Conservation (phyloP, 1,140 invertebrate species). For the Octopus sinensis region DNA sequence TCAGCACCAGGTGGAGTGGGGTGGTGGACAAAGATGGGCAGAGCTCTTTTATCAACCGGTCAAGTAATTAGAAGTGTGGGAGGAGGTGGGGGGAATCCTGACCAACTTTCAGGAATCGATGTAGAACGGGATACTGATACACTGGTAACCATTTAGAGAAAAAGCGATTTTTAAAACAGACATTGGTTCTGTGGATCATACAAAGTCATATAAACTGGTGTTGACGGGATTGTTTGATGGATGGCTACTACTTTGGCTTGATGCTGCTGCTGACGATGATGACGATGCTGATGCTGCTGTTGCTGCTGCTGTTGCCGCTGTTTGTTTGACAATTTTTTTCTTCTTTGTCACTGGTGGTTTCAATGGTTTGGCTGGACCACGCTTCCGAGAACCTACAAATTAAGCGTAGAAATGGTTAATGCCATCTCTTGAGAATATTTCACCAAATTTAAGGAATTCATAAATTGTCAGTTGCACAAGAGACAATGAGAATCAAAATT, state of each 20-base stretch:
- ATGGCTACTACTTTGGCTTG: neutral
- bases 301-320: neutral
- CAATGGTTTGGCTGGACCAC: neutral
- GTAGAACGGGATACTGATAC: neutral
- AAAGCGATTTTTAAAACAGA: neutral
- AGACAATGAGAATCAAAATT: neutral
- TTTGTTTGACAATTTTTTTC: neutral
- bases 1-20: neutral
- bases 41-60: neutral
- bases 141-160: neutral
- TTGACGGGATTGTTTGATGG: neutral
- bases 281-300: neutral
- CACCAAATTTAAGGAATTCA: neutral
- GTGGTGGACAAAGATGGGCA: neutral
- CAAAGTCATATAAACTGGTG: constrained; percentile 5
- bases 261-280: neutral
- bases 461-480: neutral
- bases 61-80: neutral
- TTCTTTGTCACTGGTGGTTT: neutral
- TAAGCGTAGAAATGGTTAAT: neutral
- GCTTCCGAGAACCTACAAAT: neutral
- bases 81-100: neutral
- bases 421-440: too few species aligned
- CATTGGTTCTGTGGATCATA: neutral
- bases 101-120: neutral